Percentiles rank a stretch among this genome's conserved stretches.
Evolutionary conservation across 2,888 invertebrate genomes (phyloP).

Genomic region (Eucera pruinosa): DNA sequence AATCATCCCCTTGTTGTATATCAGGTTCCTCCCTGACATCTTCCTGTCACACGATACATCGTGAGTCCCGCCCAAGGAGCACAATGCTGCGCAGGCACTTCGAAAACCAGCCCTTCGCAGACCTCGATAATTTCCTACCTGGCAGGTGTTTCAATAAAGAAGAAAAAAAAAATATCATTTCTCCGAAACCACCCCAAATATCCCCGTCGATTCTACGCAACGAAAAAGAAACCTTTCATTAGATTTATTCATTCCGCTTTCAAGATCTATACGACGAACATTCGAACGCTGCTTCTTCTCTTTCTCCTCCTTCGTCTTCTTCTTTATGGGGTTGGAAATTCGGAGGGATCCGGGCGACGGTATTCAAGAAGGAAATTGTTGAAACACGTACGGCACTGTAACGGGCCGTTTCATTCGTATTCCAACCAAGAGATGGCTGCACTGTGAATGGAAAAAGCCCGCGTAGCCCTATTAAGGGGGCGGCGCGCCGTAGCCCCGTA

Average conservation of each 20-base stretch:
- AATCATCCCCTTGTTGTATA: conserved; percentile 79
- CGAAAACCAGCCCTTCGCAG: conserved; percentile 50
- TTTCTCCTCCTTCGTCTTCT: no score
- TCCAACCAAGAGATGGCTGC: conserved; percentile 79
- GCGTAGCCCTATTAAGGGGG: conserved; percentile 85
- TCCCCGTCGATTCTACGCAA: background rate
- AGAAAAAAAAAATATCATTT: conserved; percentile 24
- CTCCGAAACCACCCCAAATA: background rate
- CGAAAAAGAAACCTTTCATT: background rate
- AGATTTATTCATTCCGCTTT: background rate
- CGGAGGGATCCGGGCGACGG: no score
- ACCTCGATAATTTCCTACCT: conserved; percentile 67
- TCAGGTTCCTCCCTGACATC: conserved; percentile 76
- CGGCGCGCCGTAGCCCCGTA: conserved; percentile 76
- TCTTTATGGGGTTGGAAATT: no score
- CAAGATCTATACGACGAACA: no score
- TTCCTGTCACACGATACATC: conserved; percentile 81
- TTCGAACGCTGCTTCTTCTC: no score
- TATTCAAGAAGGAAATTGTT: conserved; percentile 22
- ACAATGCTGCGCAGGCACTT: conserved; percentile 71
- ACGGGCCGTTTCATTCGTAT: conserved; percentile 55
- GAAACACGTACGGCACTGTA: conserved; percentile 48
- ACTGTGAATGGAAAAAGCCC: conserved; percentile 82
- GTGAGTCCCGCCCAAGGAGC: conserved; percentile 70
- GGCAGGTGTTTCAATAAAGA: conserved; percentile 66